A percentile compares a stretch with the other conserved stretches of the same genome.
These are phyloP conservation scores for Panthera uncia DNA, from an alignment of 2,113 vertebrate genomes.

Conservation along the genomic window DNA sequence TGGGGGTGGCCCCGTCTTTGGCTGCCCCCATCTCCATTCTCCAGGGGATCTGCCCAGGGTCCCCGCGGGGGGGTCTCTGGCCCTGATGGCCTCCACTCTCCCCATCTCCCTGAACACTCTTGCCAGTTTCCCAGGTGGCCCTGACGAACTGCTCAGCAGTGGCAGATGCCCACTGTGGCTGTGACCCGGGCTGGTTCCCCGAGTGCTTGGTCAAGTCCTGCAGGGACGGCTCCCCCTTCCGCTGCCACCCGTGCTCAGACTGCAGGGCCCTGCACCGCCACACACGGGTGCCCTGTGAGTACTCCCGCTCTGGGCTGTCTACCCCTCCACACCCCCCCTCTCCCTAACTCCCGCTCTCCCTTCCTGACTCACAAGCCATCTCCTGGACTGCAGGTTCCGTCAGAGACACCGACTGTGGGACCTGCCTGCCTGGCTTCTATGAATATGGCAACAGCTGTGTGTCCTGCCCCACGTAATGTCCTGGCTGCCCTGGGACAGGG, in stretches of 20 bases:
- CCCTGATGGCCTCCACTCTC: background rate
- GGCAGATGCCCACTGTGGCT: slow-evolving; percentile 76
- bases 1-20: background rate
- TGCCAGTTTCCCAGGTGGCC: slow-evolving; percentile 73
- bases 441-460: background rate
- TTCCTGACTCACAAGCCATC: background rate
- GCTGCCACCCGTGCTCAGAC: slow-evolving; percentile 69
- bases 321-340: fast-evolving
- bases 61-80: background rate
- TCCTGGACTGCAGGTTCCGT: slow-evolving; percentile 67
- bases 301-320: fast-evolving
- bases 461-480: slow-evolving; percentile 49
- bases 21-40: background rate
- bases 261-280: slow-evolving; percentile 63
- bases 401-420: slow-evolving; percentile 29
- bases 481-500: background rate
- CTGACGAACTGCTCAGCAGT: slow-evolving; percentile 77
- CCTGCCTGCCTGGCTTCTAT: slow-evolving; percentile 81
- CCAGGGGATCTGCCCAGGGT: background rate
- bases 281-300: background rate
- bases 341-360: background rate
- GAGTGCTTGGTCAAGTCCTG: background rate
- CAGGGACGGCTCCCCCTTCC: background rate
- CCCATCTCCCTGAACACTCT: background rate
- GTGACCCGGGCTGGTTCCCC: slow-evolving; percentile 41